Conservation (phyloP, 1,140 invertebrate genomes). For the Acromyrmex heyeri region DNA sequence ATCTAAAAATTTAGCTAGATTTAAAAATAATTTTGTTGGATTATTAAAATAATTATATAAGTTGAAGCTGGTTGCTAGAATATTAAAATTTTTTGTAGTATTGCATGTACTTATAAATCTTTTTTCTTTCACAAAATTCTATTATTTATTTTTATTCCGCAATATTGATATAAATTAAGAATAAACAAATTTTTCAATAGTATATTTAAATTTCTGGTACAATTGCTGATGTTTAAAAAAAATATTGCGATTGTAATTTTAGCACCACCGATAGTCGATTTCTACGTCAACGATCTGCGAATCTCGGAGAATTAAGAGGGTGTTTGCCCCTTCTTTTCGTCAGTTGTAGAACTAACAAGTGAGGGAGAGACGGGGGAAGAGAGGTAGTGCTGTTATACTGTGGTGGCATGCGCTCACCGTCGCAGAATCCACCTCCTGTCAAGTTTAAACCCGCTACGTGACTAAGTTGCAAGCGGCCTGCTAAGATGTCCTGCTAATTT, state of each 20-base stretch:
- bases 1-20: too few relatives aligned
- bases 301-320: conserved; percentile 45
- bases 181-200: neutral
- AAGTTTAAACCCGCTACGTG: conserved; percentile 87
- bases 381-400: conserved; percentile 48
- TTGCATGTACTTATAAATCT: neutral
- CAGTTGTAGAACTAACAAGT: conserved; percentile 65
- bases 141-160: neutral
- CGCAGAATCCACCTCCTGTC: conserved; percentile 83
- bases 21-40: too few relatives aligned
- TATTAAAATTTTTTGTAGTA: too few relatives aligned
- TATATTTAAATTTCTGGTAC: neutral
- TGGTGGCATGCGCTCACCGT: conserved; percentile 56
- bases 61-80: too few relatives aligned
- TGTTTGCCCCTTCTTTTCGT: conserved; percentile 29
- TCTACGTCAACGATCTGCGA: conserved; percentile 9
- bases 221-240: too few relatives aligned
- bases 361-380: conserved; percentile 56
- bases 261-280: conserved; percentile 12
- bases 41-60: too few relatives aligned
- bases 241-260: conserved; percentile 19
- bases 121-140: neutral
- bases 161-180: neutral
- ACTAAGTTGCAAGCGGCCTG: conserved; percentile 87
- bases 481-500: conserved; percentile 87